Evolutionary conservation across 2,888 invertebrate genomes (phyloP).

Genomic region (Drosophila subquinaria): DNA sequence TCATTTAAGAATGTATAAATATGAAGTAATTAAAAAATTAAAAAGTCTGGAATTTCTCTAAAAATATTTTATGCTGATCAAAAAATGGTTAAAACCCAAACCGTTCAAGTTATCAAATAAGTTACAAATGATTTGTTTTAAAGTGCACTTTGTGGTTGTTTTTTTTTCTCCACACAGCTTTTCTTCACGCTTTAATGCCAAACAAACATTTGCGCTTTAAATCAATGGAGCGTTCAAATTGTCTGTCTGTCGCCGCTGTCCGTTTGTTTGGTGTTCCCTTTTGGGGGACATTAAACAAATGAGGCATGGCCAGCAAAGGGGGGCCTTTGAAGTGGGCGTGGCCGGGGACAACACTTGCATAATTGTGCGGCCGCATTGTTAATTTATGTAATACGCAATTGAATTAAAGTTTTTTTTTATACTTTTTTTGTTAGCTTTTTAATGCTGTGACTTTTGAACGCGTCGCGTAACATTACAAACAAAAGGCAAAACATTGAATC

Average conservation of each 20-base stretch:
- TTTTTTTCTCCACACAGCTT: constrained; percentile 13
- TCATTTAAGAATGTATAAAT: too few species aligned
- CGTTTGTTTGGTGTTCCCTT: constrained; percentile 34
- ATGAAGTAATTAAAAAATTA: too few species aligned
- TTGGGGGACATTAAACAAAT: constrained; percentile 62
- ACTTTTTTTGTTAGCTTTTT: constrained; percentile 55
- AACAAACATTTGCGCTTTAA: constrained; percentile 70
- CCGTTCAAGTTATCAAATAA: background rate
- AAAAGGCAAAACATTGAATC: constrained; percentile 32
- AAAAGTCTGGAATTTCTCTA: too few species aligned
- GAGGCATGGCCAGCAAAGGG: constrained; percentile 61
- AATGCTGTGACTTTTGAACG: constrained; percentile 49
- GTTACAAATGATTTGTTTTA: constrained; percentile 26
- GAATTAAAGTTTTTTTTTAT: constrained; percentile 60
- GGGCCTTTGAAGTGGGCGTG: constrained; percentile 19
- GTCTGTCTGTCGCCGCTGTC: constrained; percentile 24
- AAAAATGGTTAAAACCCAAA: background rate
- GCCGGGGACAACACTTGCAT: constrained; percentile 74
- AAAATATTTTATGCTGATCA: too few species aligned
- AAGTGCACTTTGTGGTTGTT: constrained; percentile 56
- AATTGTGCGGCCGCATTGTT: constrained; percentile 72
- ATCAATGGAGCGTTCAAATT: constrained; percentile 67
- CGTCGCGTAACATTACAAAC: constrained; percentile 29
- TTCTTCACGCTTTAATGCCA: constrained; percentile 58
- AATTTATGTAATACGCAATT: constrained; percentile 76